Conservation (phyloP, 2,888 invertebrate species). For the Acleris literana region DNA sequence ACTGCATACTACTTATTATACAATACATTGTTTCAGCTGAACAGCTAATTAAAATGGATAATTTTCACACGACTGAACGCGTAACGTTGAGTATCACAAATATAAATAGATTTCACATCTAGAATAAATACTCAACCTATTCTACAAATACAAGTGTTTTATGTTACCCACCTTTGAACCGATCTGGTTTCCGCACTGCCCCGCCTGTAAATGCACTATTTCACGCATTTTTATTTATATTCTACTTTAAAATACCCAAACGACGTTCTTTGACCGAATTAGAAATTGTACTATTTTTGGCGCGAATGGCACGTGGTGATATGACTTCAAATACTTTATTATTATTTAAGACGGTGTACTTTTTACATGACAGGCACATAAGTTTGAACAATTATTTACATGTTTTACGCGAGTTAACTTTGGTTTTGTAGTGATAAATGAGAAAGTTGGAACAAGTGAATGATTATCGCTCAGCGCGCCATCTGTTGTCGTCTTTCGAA, state of each 20-base stretch:
- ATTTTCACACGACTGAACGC: conserved; percentile 21
- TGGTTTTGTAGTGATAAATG: conserved; percentile 26
- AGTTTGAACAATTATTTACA: conserved; percentile 31
- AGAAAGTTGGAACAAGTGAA: conserved; percentile 28
- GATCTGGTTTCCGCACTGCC: conserved; percentile 96
- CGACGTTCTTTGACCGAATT: conserved; percentile 42
- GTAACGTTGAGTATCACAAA: conserved; percentile 9
- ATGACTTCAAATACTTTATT: conserved; percentile 30
- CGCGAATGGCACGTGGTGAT: conserved; percentile 46
- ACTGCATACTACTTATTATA: conserved; percentile 1
- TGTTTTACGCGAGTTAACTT: conserved; percentile 22
- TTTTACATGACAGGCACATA: conserved; percentile 11
- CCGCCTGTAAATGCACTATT: conserved; percentile 95
- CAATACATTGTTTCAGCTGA: conserved; percentile 18
- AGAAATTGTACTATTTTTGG: conserved; percentile 49
- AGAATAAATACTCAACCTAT: conserved; percentile 25
- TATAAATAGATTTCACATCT: conserved; percentile 32
- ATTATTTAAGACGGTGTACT: conserved; percentile 26
- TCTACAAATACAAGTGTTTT: conserved; percentile 33
- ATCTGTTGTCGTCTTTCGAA: conserved; percentile 19
- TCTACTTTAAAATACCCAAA: conserved; percentile 47
- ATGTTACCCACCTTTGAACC: conserved; percentile 89
- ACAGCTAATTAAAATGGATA: conserved; percentile 30
- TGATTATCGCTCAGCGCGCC: conserved; percentile 18
- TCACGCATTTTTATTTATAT: conserved; percentile 88